Evolutionary conservation across 2,113 vertebrate genomes (phyloP).

Genomic region (Pelecanus crispus): DNA sequence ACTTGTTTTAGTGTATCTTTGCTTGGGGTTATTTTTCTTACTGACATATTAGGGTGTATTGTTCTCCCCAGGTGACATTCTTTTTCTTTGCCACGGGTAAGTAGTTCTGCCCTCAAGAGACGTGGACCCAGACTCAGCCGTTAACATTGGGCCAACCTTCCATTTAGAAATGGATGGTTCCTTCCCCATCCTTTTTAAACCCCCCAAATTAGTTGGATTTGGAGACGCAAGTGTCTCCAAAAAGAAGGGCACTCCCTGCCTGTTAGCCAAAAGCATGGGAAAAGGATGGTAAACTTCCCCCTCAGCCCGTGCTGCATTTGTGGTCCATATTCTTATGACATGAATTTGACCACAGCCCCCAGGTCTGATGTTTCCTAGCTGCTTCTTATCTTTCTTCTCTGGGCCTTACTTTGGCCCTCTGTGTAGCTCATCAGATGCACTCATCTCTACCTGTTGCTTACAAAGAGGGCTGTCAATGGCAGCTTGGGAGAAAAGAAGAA

Average conservation of each 20-base stretch:
- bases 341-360: not conserved
- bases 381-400: not conserved
- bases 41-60: not conserved
- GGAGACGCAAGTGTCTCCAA: not conserved
- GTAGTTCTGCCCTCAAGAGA: not conserved
- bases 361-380: not conserved
- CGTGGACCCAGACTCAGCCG: not conserved
- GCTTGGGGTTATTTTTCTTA: not conserved
- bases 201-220: not conserved
- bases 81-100: not conserved
- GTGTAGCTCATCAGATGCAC: not conserved
- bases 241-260: not conserved
- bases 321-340: not conserved
- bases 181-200: not conserved
- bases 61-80: not conserved
- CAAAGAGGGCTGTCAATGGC: not conserved
- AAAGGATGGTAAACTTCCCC: not conserved
- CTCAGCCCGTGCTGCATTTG: not conserved
- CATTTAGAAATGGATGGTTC: not conserved
- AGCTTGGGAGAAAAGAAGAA: not conserved
- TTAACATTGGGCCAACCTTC: not conserved
- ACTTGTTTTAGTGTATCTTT: not conserved
- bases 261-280: not conserved
- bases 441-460: not conserved
- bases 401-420: not conserved